These are phyloP conservation scores for Isaurus tuberculatus DNA, from an alignment of 92 coral and sea anemone species.

Conservation along the genomic window DNA sequence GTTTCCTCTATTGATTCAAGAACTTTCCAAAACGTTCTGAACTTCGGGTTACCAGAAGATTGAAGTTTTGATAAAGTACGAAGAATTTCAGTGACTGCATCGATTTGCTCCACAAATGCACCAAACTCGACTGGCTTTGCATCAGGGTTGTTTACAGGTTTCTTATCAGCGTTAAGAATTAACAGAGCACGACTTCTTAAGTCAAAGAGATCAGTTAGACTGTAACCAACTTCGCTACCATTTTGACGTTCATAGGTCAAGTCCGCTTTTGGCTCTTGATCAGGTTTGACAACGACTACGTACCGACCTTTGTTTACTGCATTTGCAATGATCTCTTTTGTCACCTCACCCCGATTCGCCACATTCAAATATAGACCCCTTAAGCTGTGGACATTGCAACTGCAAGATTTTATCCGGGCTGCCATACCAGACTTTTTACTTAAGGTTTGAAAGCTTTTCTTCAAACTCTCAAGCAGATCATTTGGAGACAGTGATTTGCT, in stretches of 20 bases:
- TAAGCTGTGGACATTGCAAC: slow-evolving; percentile 83
- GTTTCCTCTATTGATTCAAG: slow-evolving; percentile 67
- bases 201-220: slow-evolving; percentile 81
- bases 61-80: slow-evolving; percentile 54
- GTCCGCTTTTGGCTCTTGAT: slow-evolving; percentile 60
- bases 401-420: slow-evolving; percentile 79
- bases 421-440: slow-evolving; percentile 72
- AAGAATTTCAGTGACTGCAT: slow-evolving; percentile 77
- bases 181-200: slow-evolving; percentile 96
- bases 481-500: slow-evolving; percentile 51
- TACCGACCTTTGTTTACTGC: slow-evolving; percentile 80
- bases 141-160: slow-evolving; percentile 27
- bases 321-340: slow-evolving; percentile 81
- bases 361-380: slow-evolving; percentile 87
- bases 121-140: slow-evolving; percentile 58
- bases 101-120: slow-evolving; percentile 75
- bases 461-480: slow-evolving; percentile 48
- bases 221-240: slow-evolving; percentile 65
- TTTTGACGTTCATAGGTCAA: slow-evolving; percentile 76
- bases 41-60: slow-evolving; percentile 78
- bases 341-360: slow-evolving; percentile 93
- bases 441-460: slow-evolving; percentile 43
- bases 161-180: slow-evolving; percentile 83
- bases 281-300: slow-evolving; percentile 48
- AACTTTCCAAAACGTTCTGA: slow-evolving; percentile 57